These are phyloP conservation scores for Podarcis muralis DNA, from an alignment of 2,113 vertebrate species.

Conservation along the genomic window DNA sequence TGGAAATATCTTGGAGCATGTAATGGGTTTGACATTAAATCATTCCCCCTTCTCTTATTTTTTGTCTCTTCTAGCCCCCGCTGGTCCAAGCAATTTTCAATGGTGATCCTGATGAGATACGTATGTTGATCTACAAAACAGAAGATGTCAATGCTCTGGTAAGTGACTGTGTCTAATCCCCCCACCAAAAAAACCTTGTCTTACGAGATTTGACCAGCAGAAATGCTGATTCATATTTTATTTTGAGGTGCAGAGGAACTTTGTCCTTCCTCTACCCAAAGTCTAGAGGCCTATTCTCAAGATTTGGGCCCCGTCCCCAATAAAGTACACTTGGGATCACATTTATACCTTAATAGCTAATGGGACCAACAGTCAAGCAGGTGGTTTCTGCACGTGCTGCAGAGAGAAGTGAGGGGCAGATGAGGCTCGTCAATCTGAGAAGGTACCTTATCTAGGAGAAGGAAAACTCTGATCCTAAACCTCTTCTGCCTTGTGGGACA, in stretches of 20 bases:
- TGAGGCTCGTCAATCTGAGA: too few relatives aligned
- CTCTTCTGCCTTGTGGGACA: too few relatives aligned
- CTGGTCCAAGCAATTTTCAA: conserved; percentile 97
- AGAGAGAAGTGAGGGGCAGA: too few relatives aligned
- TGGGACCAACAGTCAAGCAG: too few relatives aligned
- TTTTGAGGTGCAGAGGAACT: neutral
- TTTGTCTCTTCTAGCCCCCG: conserved; percentile 82
- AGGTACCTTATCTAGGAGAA: too few relatives aligned
- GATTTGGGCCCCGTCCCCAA: neutral
- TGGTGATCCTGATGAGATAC: conserved; percentile 94
- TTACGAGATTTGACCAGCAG: neutral
- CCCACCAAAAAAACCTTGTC: neutral
- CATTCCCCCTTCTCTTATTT: neutral
- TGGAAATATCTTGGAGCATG: neutral
- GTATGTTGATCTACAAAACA: conserved; percentile 94
- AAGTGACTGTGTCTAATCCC: conserved; percentile 50
- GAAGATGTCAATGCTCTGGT: conserved; percentile 97
- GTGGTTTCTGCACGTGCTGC: too few relatives aligned
- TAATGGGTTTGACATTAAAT: neutral
- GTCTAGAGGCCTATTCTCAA: neutral
- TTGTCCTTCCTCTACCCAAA: too few relatives aligned
- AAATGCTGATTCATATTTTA: neutral
- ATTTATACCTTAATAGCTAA: neutral
- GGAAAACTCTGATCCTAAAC: too few relatives aligned
- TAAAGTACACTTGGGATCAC: neutral